Conservation (phyloP, 2,888 invertebrate species). For the Leucophenga maculata region DNA sequence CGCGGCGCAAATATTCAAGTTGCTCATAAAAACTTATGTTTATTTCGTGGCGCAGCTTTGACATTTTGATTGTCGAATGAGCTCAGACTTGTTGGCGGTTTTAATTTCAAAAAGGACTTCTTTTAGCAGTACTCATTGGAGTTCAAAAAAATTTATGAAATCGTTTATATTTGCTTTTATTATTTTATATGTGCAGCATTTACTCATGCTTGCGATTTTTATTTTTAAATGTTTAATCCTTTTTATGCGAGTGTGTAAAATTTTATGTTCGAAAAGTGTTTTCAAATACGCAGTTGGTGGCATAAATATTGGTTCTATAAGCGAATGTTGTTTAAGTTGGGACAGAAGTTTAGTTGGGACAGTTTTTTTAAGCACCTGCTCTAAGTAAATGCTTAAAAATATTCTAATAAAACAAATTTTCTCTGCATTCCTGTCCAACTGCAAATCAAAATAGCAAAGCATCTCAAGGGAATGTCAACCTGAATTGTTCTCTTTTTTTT, state of each 20-base stretch:
- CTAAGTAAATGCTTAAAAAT: too few species aligned
- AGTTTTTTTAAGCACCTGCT: too few species aligned
- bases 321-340: too few species aligned
- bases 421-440: too few species aligned
- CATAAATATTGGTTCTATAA: too few species aligned
- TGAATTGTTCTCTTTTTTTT: neutral
- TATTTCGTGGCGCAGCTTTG: conserved; percentile 62
- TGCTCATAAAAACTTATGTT: conserved; percentile 63
- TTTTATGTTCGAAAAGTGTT: conserved; percentile 46
- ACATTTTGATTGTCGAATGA: conserved; percentile 24
- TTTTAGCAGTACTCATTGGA: neutral
- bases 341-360: too few species aligned
- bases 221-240: conserved; percentile 58
- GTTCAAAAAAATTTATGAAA: conserved; percentile 31
- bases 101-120: neutral
- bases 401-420: too few species aligned
- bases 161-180: conserved; percentile 28
- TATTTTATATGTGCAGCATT: conserved; percentile 28
- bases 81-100: neutral
- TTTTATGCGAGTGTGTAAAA: conserved; percentile 56
- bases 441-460: too few species aligned
- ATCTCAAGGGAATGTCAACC: neutral
- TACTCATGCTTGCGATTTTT: conserved; percentile 25
- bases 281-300: too few species aligned
- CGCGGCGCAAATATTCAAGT: conserved; percentile 31